phyloP scores from a whole-genome alignment of 2,888 invertebrate genomes.

The Polia nebulosa region DNA sequence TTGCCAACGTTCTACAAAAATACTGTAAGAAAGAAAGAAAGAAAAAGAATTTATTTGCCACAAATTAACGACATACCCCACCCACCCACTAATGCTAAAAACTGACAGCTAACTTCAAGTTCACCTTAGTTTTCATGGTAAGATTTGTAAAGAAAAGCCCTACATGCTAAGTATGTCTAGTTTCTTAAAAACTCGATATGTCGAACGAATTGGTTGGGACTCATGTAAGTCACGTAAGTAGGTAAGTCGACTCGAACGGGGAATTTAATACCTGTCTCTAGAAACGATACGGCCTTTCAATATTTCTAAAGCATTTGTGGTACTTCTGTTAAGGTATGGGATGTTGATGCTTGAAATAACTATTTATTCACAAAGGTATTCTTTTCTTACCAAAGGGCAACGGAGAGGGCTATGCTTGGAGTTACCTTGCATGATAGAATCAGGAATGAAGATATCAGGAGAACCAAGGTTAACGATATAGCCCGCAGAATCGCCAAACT shows the following conservation, averaged over 20 bases:
- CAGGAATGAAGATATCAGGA: too few species aligned
- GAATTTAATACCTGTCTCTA: conserved; percentile 68
- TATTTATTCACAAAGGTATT: background rate
- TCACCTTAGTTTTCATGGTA: background rate
- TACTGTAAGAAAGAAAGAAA: too few species aligned
- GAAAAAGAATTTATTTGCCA: too few species aligned
- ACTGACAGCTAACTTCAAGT: background rate
- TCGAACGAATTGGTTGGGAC: conserved; percentile 56
- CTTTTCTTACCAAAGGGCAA: too few species aligned
- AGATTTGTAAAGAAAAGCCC: background rate
- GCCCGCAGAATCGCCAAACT: too few species aligned
- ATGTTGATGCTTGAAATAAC: background rate
- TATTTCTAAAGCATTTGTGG: conserved; percentile 52
- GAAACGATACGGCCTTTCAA: conserved; percentile 55
- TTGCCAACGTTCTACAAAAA: too few species aligned
- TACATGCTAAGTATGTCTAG: background rate
- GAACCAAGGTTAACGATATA: too few species aligned
- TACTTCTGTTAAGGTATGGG: conserved; percentile 12
- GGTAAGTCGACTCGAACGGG: conserved; percentile 37
- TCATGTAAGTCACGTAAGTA: conserved; percentile 59
- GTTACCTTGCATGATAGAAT: too few species aligned
- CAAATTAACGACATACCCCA: too few species aligned
- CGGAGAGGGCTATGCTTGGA: too few species aligned
- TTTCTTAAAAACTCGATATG: conserved; percentile 3
- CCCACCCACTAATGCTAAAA: too few species aligned